Evolutionary conservation across 2,113 vertebrate genomes (phyloP).

Genomic region (Sarotherodon lohbergeri): DNA sequence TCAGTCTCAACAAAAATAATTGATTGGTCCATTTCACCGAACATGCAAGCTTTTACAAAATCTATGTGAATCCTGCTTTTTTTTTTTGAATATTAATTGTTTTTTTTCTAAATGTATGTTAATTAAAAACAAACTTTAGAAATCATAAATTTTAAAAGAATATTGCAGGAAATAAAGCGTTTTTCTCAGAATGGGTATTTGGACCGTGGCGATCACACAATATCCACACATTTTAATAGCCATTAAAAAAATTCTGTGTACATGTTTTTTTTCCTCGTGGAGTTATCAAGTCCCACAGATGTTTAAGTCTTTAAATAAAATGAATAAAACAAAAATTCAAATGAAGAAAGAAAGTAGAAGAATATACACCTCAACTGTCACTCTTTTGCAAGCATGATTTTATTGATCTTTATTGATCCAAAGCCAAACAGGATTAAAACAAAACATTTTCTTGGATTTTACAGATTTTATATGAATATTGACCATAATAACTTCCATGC

Average conservation of each 20-base stretch:
- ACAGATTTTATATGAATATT: background rate
- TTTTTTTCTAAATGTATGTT: background rate
- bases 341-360: background rate
- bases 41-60: background rate
- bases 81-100: background rate
- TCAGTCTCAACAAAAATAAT: background rate
- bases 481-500: background rate
- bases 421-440: background rate
- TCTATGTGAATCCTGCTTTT: background rate
- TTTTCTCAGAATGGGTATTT: background rate
- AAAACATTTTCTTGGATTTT: background rate
- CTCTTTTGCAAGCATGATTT: background rate
- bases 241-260: background rate
- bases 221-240: background rate
- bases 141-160: background rate
- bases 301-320: background rate
- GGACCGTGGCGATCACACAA: background rate
- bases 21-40: background rate
- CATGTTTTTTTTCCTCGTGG: background rate
- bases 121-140: background rate
- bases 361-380: background rate
- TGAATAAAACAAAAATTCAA: background rate
- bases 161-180: background rate
- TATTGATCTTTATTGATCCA: background rate
- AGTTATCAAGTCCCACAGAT: background rate